phyloP scores from a whole-genome alignment of 1,140 invertebrate species.

The Pararge aegeria region DNA sequence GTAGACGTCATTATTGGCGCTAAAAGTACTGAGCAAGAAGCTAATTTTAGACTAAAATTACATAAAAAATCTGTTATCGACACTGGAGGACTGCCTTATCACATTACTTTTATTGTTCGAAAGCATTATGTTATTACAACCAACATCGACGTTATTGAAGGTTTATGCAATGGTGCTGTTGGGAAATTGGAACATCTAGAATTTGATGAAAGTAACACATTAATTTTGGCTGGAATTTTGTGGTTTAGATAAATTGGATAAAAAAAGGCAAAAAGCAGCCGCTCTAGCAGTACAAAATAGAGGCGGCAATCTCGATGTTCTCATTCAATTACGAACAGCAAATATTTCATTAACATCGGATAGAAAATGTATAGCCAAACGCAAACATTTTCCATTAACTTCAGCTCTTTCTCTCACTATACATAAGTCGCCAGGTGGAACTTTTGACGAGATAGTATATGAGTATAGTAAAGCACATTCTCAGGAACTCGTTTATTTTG shows the following conservation, averaged over 20 bases:
- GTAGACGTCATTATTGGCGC: too few relatives aligned
- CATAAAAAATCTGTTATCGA: too few relatives aligned
- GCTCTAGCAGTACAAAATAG: conserved; percentile 2
- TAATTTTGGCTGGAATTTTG: conserved; percentile 9
- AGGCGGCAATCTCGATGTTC: not conserved
- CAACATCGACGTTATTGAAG: too few relatives aligned
- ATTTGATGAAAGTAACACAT: not conserved
- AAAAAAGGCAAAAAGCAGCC: not conserved
- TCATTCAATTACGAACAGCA: conserved; percentile 12
- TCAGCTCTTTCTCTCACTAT: conserved; percentile 43
- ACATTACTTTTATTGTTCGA: too few relatives aligned
- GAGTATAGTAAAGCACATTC: conserved; percentile 40
- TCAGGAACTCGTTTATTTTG: conserved; percentile 47
- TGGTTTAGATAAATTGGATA: conserved; percentile 1
- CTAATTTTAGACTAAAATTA: too few relatives aligned
- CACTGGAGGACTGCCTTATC: too few relatives aligned
- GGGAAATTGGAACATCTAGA: conserved; percentile 23
- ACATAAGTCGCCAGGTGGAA: conserved; percentile 53
- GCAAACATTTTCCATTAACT: conserved; percentile 39
- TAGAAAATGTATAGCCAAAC: conserved; percentile 33
- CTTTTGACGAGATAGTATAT: conserved; percentile 49
- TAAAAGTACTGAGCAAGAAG: too few relatives aligned
- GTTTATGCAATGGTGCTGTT: conserved; percentile 16
- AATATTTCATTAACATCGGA: conserved; percentile 36
- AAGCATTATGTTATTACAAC: too few relatives aligned